A percentile compares a stretch with the other conserved stretches of the same genome.
Evolutionary conservation across 2,113 vertebrate genomes (phyloP).

Genomic region (Dasyornis broadbenti): DNA sequence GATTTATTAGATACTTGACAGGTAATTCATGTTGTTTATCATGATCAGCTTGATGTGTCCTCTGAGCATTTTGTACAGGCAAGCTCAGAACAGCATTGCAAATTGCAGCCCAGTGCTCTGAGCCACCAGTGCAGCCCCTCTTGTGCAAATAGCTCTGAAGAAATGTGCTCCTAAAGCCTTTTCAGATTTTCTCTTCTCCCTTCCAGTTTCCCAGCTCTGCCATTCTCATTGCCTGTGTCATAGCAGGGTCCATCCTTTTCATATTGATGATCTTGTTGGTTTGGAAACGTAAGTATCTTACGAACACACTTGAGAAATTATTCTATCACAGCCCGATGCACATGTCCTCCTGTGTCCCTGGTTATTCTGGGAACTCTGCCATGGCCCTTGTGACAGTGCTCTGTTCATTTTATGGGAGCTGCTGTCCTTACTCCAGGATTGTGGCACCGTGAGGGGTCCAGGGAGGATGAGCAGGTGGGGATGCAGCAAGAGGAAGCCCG

Average conservation of each 20-base stretch:
- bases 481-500: not conserved
- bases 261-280: not conserved
- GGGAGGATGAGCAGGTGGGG: not conserved
- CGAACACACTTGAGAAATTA: not conserved
- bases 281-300: slow-evolving; percentile 31
- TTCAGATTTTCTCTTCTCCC: not conserved
- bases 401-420: not conserved
- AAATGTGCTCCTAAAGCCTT: not conserved
- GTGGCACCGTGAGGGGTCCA: not conserved
- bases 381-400: not conserved
- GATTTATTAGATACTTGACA: not conserved
- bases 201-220: not conserved
- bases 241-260: not conserved
- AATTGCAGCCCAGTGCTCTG: not conserved
- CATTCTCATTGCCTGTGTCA: not conserved
- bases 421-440: not conserved
- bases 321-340: not conserved
- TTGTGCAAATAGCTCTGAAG: not conserved
- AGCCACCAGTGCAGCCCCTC: not conserved
- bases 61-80: not conserved
- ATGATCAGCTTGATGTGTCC: not conserved
- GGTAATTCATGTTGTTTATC: not conserved
- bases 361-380: not conserved
- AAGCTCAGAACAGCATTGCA: not conserved
- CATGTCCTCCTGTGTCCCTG: not conserved